Conservation (phyloP, 2,113 vertebrate species). For the Rattus norvegicus region GRCr8 NC_086027.1:113799001-113799500, state of each 20-base stretch:
- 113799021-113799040: background rate
- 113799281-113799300: background rate
- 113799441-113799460: background rate
- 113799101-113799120: background rate
- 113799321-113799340: background rate
- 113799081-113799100: background rate
- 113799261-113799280: background rate
- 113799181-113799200: background rate
- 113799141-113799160: background rate
- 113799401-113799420: no score
- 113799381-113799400: background rate
- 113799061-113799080: background rate
- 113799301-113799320: background rate
- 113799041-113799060: background rate
- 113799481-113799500: background rate
- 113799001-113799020: background rate
- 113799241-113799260: background rate
- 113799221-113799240: background rate
- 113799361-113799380: background rate
- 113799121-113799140: background rate
- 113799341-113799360: background rate
- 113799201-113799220: background rate
- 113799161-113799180: background rate
- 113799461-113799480: background rate
- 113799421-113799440: rapidly evolving